phyloP scores from a whole-genome alignment of 1,140 invertebrate species.

The Micrasema longulum region DNA sequence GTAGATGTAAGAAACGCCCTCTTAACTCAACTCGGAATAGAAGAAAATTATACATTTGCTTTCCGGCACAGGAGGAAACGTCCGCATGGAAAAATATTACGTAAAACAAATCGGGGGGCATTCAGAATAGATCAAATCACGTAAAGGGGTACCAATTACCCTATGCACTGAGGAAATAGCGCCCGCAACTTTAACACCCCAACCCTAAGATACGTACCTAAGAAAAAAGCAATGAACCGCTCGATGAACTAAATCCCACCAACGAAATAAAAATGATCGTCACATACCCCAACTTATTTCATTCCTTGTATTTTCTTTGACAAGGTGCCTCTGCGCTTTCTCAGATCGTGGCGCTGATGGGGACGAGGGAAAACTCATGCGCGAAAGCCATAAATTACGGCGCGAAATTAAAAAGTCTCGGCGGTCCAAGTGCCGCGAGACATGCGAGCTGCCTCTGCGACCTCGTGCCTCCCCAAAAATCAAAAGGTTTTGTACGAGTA shows the following conservation, averaged over 20 bases:
- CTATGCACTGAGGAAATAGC: constrained; percentile 15
- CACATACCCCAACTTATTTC: no score
- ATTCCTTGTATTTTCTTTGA: no score
- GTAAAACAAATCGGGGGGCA: constrained; percentile 43
- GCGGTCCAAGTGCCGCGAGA: constrained; percentile 45
- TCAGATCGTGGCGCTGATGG: neutral
- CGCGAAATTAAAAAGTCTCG: constrained; percentile 54
- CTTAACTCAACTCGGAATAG: constrained; percentile 12
- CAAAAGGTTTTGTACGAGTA: neutral
- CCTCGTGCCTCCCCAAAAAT: neutral
- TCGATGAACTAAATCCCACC: neutral
- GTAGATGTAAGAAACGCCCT: constrained; percentile 21
- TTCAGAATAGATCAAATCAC: constrained; percentile 51
- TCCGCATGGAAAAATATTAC: constrained; percentile 39
- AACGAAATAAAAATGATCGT: neutral
- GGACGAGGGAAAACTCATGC: constrained; percentile 36
- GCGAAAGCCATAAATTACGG: constrained; percentile 49
- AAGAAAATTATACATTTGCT: constrained; percentile 35
- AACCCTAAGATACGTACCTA: neutral
- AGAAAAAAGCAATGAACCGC: neutral
- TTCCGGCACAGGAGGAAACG: constrained; percentile 18
- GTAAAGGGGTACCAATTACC: constrained; percentile 41
- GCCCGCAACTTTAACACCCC: neutral
- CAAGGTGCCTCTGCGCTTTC: neutral
- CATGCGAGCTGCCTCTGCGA: constrained; percentile 42